Conservation (phyloP, 2,888 invertebrate species). For the Callimorpha dominula region DNA sequence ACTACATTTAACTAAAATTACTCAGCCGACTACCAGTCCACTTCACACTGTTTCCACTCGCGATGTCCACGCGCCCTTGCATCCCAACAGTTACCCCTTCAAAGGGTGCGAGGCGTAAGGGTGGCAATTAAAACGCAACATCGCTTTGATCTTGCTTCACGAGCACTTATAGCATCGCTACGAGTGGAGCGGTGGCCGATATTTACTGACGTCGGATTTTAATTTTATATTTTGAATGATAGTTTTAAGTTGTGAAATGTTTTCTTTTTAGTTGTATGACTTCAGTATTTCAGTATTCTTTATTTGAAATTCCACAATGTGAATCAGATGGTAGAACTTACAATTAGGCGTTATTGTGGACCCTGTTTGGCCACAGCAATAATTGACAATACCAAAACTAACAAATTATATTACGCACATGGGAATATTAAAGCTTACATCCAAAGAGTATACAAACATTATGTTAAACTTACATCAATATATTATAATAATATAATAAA, state of each 20-base stretch:
- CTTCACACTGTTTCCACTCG: constrained; percentile 23
- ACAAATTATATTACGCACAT: too few species aligned
- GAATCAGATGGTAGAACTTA: too few species aligned
- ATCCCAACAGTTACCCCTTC: constrained; percentile 29
- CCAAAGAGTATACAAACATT: too few species aligned
- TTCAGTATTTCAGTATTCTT: too few species aligned
- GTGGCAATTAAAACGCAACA: constrained; percentile 72
- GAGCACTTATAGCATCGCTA: constrained; percentile 51
- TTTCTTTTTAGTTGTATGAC: not conserved
- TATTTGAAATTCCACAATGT: too few species aligned
- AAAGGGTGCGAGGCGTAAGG: constrained; percentile 56
- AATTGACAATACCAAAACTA: too few species aligned
- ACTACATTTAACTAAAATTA: constrained; percentile 23
- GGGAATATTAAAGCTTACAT: too few species aligned
- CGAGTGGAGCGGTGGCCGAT: constrained; percentile 44
- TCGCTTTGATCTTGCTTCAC: constrained; percentile 65
- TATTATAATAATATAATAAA: too few species aligned
- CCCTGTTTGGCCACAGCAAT: too few species aligned
- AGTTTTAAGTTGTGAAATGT: constrained; percentile 10
- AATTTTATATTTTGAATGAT: constrained; percentile 11
- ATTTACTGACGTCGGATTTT: constrained; percentile 21
- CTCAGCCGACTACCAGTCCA: constrained; percentile 18
- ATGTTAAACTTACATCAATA: too few species aligned
- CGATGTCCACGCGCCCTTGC: constrained; percentile 36
- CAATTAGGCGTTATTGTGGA: too few species aligned